Base-by-base conservation (phyloP, 2,113 vertebrate genomes). In the Bubo bubo region DNA sequence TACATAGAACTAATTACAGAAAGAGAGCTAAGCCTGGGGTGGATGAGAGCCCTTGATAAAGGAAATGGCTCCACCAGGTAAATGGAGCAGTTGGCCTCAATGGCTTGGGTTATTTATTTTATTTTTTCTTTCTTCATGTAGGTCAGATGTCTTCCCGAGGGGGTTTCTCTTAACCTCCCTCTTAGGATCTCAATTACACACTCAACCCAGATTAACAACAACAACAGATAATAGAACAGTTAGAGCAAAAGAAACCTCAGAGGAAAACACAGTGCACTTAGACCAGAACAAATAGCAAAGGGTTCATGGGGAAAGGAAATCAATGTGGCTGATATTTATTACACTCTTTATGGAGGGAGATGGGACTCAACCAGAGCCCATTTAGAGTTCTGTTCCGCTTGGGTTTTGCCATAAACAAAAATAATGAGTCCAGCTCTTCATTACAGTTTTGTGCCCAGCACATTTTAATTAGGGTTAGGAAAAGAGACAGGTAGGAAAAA, bases 141-240 rank as follows among this genome's bases (percentile, higher is more conserved):
- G 94, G 92, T 97, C 92, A 94, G 58, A 86, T 79, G 90, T 43
- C 73, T 79, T 95, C 96, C 88, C 37, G 3, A 92, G 86, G 95
- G 91, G 68, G 8, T 64, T 96, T 94, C 79, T 95, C 82, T 93
- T 92, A 96, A 97, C 86, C 73, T 96, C 72, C 52, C 87, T 92
- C 91, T 91, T 52, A 95, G 93, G 93, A 95, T 95, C 93, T 97
- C 95, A 88, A 89, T 96, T 97, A 95, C 72, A 94, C 85, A 89
- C 93, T 95, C 83, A 41, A 62, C 90, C 68, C 89, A 95, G 91
- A 97, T 96, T 95, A 97, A 96, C 91, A 93, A 77, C 93, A 94
- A 79, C 86, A 86, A 64, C 82, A 97, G 89, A 87, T 88, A 95
- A 96, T 72, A 81, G 90, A 96, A 90, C 60, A 91, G 92, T 94